A percentile compares a stretch with the other conserved stretches of the same genome.
phyloP scores from a whole-genome alignment of 2,113 vertebrate species.

The Phalacrocorax aristotelis region DNA sequence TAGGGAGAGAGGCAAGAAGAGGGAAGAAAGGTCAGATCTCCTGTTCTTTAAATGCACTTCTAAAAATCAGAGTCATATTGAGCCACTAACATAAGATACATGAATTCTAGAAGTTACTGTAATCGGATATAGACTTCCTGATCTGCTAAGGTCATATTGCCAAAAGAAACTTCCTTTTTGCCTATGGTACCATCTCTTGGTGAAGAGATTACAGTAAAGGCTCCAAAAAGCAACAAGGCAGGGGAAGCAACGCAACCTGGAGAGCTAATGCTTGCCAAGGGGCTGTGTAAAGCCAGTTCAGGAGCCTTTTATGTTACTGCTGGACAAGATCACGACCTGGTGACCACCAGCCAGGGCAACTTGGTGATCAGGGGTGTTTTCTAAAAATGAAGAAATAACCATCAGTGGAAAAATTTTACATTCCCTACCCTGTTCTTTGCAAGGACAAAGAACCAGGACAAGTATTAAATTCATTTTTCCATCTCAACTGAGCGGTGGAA shows the following conservation, averaged over 20 bases:
- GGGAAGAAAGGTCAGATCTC: neutral
- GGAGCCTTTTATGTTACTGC: neutral
- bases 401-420: neutral
- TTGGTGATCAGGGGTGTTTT: neutral
- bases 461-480: neutral
- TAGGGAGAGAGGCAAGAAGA: neutral
- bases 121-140: neutral
- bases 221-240: neutral
- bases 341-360: neutral
- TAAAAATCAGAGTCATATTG: neutral
- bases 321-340: neutral
- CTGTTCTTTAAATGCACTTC: neutral
- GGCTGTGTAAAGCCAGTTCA: neutral
- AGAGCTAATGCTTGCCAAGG: neutral
- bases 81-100: neutral
- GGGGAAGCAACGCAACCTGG: neutral
- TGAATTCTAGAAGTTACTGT: neutral
- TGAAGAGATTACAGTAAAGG: neutral
- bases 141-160: neutral
- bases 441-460: neutral
- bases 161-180: neutral
- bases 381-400: neutral
- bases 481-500: neutral
- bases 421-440: neutral
- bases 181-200: neutral